phyloP scores from a whole-genome alignment of 2,888 invertebrate genomes.

The Tetropium fuscum region DNA sequence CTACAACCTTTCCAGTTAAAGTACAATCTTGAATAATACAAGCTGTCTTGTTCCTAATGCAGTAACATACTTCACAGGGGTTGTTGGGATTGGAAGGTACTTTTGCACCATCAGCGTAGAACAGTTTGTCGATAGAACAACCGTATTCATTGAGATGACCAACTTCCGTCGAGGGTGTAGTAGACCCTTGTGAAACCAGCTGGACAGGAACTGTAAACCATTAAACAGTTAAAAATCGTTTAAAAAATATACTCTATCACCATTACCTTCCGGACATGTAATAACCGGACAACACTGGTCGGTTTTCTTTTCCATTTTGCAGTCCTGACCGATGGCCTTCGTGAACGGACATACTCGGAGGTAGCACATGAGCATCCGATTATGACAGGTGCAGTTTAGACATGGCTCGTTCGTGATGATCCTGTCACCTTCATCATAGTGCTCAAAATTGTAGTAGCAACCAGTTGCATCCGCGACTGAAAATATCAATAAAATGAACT shows the following conservation, averaged over 20 bases:
- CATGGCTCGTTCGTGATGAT: constrained; percentile 96
- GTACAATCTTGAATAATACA: constrained; percentile 97
- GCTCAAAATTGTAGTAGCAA: constrained; percentile 95
- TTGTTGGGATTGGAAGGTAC: constrained; percentile 87
- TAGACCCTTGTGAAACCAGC: constrained; percentile 74
- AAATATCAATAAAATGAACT: constrained; percentile 24
- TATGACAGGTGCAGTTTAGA: constrained; percentile 95
- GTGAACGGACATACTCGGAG: constrained; percentile 93
- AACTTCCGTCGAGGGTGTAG: constrained; percentile 78
- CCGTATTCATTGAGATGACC: constrained; percentile 86
- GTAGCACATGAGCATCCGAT: constrained; percentile 96
- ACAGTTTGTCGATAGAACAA: constrained; percentile 85
- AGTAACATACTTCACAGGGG: constrained; percentile 96
- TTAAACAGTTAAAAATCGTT: not conserved
- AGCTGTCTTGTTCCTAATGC: constrained; percentile 92
- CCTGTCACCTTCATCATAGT: constrained; percentile 92
- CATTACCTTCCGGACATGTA: constrained; percentile 90
- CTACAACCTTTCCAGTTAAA: constrained; percentile 75
- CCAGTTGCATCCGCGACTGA: constrained; percentile 70
- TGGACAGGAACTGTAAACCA: constrained; percentile 82
- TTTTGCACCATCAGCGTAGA: constrained; percentile 90
- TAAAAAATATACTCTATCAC: constrained; percentile 29
- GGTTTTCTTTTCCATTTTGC: constrained; percentile 88
- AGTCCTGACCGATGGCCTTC: constrained; percentile 92
- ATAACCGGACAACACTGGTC: constrained; percentile 95